Conservation (phyloP, 2,797 vertebrate species). For the Selene dorsalis region DNA sequence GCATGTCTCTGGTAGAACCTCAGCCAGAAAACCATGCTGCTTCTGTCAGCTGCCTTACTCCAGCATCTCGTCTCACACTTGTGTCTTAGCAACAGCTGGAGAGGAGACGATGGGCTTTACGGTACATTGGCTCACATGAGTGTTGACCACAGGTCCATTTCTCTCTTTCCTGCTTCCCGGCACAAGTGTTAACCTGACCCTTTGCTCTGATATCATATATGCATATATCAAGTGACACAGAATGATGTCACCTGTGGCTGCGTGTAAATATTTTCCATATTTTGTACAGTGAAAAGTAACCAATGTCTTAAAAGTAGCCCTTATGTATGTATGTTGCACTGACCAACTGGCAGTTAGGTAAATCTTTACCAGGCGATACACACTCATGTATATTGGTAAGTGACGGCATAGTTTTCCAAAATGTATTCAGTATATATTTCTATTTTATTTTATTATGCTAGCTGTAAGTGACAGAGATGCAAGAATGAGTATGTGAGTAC, state of each 20-base stretch:
- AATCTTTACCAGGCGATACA: conserved; percentile 19
- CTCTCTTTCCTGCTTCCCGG: conserved; percentile 1
- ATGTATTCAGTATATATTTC: conserved; percentile 52
- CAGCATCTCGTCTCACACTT: not conserved
- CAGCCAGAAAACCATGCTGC: conserved; percentile 21
- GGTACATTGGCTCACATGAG: not conserved
- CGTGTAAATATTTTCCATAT: conserved; percentile 17
- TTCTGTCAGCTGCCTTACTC: conserved; percentile 47
- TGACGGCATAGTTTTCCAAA: conserved; percentile 45
- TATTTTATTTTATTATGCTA: conserved; percentile 64
- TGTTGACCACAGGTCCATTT: not conserved
- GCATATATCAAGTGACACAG: conserved; percentile 26
- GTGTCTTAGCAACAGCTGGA: conserved; percentile 29
- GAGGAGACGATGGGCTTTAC: not conserved
- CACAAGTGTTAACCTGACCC: not conserved
- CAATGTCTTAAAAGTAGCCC: conserved; percentile 53
- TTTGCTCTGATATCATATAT: conserved; percentile 16
- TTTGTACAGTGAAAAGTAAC: conserved; percentile 23
- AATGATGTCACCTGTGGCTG: conserved; percentile 32
- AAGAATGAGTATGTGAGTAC: conserved; percentile 43
- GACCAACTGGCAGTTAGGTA: conserved; percentile 20
- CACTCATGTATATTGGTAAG: conserved; percentile 42
- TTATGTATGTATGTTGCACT: conserved; percentile 33
- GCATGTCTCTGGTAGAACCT: not conserved
- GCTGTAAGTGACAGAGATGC: conserved; percentile 37